These are phyloP conservation scores for Chiridota heheva DNA, from an alignment of 35 echinoderm and acorn worm genomes.

Conservation along the genomic window DNA sequence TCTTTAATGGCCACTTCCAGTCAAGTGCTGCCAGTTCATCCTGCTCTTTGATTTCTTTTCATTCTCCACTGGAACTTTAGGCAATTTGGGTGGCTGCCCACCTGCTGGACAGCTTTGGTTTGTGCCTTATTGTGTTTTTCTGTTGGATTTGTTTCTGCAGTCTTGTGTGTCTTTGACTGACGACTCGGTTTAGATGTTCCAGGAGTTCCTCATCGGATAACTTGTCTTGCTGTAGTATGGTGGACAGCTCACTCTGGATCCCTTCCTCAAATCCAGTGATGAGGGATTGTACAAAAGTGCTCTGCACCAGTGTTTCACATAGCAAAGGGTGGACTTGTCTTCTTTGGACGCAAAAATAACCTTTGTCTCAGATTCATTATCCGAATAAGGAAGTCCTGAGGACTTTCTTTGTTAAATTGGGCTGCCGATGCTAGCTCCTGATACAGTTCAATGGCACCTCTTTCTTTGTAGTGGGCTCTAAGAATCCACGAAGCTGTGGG, in stretches of 20 bases:
- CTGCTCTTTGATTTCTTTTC: too few relatives aligned
- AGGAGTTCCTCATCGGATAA: slow-evolving; percentile 39
- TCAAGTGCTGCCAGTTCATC: too few relatives aligned
- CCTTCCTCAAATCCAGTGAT: slow-evolving; percentile 39
- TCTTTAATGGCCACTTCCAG: too few relatives aligned
- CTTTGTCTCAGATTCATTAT: slow-evolving; percentile 54
- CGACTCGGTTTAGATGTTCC: slow-evolving; percentile 15
- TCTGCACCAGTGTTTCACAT: slow-evolving; percentile 34
- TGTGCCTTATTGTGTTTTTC: too few relatives aligned
- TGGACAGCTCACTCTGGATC: slow-evolving; percentile 13
- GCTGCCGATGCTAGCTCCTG: slow-evolving; percentile 42
- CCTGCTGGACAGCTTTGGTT: slow-evolving; percentile 24
- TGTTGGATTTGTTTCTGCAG: slow-evolving; percentile 3
- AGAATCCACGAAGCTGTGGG: slow-evolving; percentile 25
- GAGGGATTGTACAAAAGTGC: slow-evolving; percentile 45
- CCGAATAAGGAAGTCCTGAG: slow-evolving; percentile 48
- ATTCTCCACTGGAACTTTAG: too few relatives aligned
- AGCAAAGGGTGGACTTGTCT: not conserved
- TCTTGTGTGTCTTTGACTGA: slow-evolving; percentile 4
- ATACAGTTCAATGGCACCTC: slow-evolving; percentile 49
- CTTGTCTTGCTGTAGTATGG: not conserved
- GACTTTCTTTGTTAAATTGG: slow-evolving; percentile 22
- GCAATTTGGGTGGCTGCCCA: too few relatives aligned
- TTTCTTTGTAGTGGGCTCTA: slow-evolving; percentile 57
- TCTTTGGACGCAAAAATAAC: slow-evolving; percentile 62